A percentile compares a stretch with the other conserved stretches of the same genome.
Conservation (phyloP, 2,113 vertebrate species). For the Equus quagga region DNA sequence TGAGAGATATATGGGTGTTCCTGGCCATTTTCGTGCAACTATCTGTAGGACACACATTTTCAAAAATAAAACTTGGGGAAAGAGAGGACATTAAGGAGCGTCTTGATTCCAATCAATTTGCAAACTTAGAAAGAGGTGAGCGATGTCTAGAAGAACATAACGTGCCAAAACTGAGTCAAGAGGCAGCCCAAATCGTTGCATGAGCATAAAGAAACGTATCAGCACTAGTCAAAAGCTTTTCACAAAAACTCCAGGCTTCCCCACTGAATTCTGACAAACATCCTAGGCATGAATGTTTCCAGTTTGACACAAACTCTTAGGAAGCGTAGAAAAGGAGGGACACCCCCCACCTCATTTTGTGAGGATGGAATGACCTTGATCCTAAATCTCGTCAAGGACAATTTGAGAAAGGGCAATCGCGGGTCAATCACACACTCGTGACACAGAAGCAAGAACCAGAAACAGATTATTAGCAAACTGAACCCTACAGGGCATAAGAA, state of each 20-base stretch:
- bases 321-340: not conserved
- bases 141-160: not conserved
- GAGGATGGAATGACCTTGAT: not conserved
- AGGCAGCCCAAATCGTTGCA: not conserved
- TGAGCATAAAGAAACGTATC: not conserved
- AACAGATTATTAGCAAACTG: not conserved
- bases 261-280: not conserved
- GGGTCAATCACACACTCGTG: not conserved
- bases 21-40: not conserved
- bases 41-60: not conserved
- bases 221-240: not conserved
- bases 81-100: not conserved
- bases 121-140: slow-evolving; percentile 15
- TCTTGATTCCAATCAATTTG: not conserved
- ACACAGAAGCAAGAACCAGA: not conserved
- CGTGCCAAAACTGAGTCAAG: not conserved
- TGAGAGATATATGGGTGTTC: not conserved
- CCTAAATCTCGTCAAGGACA: not conserved
- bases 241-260: not conserved
- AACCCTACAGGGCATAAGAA: not conserved
- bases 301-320: not conserved
- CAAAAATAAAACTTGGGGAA: not conserved
- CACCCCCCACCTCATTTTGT: not conserved
- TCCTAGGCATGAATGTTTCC: not conserved
- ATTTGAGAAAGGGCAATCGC: not conserved